phyloP scores from a whole-genome alignment of 2,888 invertebrate species.

The Orthosia incerta region DNA sequence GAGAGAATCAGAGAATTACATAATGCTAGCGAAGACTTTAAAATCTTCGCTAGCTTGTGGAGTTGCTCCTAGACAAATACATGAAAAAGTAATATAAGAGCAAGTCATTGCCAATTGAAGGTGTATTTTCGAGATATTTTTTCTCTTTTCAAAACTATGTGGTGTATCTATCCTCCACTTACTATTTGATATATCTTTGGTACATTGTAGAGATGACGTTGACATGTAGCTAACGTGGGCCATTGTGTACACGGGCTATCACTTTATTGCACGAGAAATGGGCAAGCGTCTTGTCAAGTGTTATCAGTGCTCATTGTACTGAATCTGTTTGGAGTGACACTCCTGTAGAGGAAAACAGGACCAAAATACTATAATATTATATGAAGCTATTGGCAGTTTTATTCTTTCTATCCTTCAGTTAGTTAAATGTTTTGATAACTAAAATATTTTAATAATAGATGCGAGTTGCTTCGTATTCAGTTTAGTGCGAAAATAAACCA shows the following conservation, averaged over 20 bases:
- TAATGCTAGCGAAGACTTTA: too few relatives aligned
- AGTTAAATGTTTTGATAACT: slow-evolving; percentile 14
- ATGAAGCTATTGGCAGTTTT: background rate
- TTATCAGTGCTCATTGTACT: slow-evolving; percentile 45
- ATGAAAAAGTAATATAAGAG: too few relatives aligned
- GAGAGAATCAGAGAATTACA: too few relatives aligned
- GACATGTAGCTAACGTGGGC: slow-evolving; percentile 42
- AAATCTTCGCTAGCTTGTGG: too few relatives aligned
- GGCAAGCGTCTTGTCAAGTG: slow-evolving; percentile 52
- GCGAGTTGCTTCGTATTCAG: too few relatives aligned
- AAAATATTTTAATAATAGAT: too few relatives aligned
- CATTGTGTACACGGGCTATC: slow-evolving; percentile 47
- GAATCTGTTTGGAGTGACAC: slow-evolving; percentile 36
- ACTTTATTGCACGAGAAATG: slow-evolving; percentile 53
- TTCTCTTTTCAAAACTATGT: background rate
- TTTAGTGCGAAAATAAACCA: too few relatives aligned
- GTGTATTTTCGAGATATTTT: too few relatives aligned
- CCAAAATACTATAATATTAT: slow-evolving; percentile 6
- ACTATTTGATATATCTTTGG: slow-evolving; percentile 24
- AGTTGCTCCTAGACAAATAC: too few relatives aligned
- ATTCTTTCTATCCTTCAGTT: too few relatives aligned
- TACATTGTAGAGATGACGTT: slow-evolving; percentile 41
- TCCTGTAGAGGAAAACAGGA: slow-evolving; percentile 26
- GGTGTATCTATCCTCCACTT: background rate
- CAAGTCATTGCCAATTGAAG: too few relatives aligned